Evolutionary conservation across 2,113 vertebrate species (phyloP), one percentile per base, ranked within the genome.

Genomic region (Hystrix brachyura): DNA sequence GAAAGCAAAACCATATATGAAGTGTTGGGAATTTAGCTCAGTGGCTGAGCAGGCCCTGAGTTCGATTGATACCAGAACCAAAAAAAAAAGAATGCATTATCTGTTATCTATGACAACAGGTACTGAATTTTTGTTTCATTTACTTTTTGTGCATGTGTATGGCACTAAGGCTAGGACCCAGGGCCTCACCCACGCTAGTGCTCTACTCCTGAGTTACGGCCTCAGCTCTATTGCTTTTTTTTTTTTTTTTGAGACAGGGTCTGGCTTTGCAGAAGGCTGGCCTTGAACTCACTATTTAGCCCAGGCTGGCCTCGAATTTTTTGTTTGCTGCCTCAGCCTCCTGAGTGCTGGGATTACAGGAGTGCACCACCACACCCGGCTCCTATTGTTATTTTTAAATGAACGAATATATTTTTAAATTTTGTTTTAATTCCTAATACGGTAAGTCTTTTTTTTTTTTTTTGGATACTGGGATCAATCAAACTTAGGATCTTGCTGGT

Each of bases 361-460:
- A 38, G 38, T 38, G 38, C 38, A 38, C 38, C 38, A 38, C 38
- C 38, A 38, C 38, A 38, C 38, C 38, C 38, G 38, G 38, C 38
- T 38, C 76, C 74, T 25, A 43, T 5, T 48, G 43, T 74, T 71
- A 59, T 80, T 80, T 57, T 80, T 55, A 55, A 80, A 55, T 53
- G 29, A 78, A 29, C 62, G 57, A 74, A 62, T 55, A 51, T 29
- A 3, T 88, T 82, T 92, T 82, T 51, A 29, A 90, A 34, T 72
- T 82, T 88, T 91, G 11, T 48, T 94, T 95, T 53, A 69, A 67
- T 94, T 87, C 91, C 83, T 74, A 83, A 95, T 89, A 69, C 13
- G 29, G 25, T 62, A 91, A 91, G 65, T 29, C 21, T n/a, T 59
- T 59, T 48, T 64, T 55, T 83, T 29, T 29, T 46, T 46, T 29